Evolutionary conservation across 2,888 invertebrate species (phyloP), one percentile per base, ranked within the genome.

Genomic region (Sminthurinus aureus): DNA sequence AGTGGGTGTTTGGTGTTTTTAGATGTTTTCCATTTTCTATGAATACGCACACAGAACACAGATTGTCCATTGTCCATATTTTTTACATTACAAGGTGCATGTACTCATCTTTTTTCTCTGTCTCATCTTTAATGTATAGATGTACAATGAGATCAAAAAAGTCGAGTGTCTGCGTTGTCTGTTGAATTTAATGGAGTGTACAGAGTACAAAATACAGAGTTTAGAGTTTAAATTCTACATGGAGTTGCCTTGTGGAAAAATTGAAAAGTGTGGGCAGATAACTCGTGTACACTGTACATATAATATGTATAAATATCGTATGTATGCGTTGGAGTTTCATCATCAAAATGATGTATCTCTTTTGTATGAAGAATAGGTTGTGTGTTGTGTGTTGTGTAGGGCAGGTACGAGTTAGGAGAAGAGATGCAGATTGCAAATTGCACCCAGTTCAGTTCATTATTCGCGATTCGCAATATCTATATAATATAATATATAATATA

Each of bases 391-490:
- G n/a, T 51, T 79, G 79, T 79, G 69, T 71, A 79, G 79, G 79
- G 69, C 79, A 79, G 71, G 79, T 20, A 79, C 51, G 69, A 79
- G 69, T 69, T 79, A 69, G 69, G 71, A 69, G 50, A 79, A n/a
- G 69, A 79, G 79, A 79, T 79, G 79, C 79, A 79, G 38, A 18
- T 79, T 78, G 69, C 81, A 74, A 58, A 71, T 74, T 81, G 81
- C 81, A 81, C 81, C 74, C 81, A 79, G 38, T 26, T 78, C 81
- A 79, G 38, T 26, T 78, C 71, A 71, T 26, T 22, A 24, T 71
- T 22, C 24, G 22, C 67, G 1, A 67, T 67, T 67, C 3, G 67
- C 71, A 71, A 26, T 71, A 58, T 58, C 13, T 58, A 38, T 38
- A 58, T 58, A 2, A 6, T 15, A 58, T 58, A 58, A 2, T 58